Evolutionary conservation across 1,140 invertebrate species (phyloP), one percentile per base, ranked within the genome.

Genomic region (Calephelis nemesis): DNA sequence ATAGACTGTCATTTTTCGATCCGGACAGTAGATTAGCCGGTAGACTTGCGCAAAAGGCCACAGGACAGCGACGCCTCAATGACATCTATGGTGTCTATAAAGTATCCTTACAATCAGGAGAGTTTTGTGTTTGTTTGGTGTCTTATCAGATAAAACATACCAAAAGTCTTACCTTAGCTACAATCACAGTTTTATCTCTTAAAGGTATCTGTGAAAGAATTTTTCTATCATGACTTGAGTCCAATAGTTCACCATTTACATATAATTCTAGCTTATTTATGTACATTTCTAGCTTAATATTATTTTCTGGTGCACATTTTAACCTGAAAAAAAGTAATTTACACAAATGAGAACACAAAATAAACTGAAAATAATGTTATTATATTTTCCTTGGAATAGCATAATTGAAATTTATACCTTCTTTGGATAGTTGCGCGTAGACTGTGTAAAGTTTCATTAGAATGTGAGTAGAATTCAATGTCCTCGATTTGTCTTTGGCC

Each of bases 141-240:
- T 30, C 30, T 30, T 30, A 30, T 30, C 30, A 4, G 2, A 30
- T 30, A 30, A 30, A 30, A 30, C 1, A 30, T 30, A 30, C 30
- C 2, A 30, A 2, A 30, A 30, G 11, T 65, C 66, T 67, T 77
- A 81, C 93, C 92, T 99, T 99, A 12, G 96, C 98, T 72, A 96
- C 96, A 69, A 99, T 94, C 63, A 98, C 96, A 93, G 96, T 96
- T 95, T 99, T 99, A 92, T 99, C 98, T 75, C 97, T 93, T 60
- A 98, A 93, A 58, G 96, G 96, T 80, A 98, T 95, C 83, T 98
- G 96, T 13, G 95, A 96, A 47, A 99, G 93, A 15, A 98, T 94
- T 93, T 97, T 97, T 74, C 96, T 95, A 90, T 99, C 98, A 76
- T 98, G 97, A 50, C 94, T 93, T 48, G 96, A 95, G 82, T 99